These are phyloP conservation scores for Balearica regulorum DNA, from an alignment of 2,797 vertebrate species.

Conservation along the genomic window DNA sequence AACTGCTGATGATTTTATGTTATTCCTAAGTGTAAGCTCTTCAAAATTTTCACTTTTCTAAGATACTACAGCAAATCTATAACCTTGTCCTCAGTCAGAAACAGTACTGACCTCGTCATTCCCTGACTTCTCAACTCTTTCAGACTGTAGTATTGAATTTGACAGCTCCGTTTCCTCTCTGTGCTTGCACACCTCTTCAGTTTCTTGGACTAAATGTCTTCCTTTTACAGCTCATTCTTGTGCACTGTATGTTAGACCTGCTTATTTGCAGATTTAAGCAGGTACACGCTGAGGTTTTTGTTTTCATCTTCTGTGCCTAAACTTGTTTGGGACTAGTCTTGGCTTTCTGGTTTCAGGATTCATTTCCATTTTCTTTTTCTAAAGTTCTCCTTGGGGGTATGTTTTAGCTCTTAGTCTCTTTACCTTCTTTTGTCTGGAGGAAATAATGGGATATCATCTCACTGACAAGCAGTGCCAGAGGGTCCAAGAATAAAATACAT, in stretches of 20 bases:
- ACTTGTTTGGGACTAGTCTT: background rate
- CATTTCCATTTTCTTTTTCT: background rate
- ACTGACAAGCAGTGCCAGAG: background rate
- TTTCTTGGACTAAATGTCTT: background rate
- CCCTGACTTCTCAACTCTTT: background rate
- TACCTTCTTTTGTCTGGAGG: background rate
- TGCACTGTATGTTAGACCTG: background rate
- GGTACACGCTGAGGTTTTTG: background rate
- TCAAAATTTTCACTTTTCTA: background rate
- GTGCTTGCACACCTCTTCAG: background rate
- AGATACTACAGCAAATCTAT: background rate
- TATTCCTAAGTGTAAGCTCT: background rate
- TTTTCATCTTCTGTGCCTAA: background rate
- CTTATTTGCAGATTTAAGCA: background rate
- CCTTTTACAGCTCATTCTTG: background rate
- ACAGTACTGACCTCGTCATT: background rate
- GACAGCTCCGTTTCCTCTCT: background rate
- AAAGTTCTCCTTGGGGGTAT: background rate
- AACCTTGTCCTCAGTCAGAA: background rate
- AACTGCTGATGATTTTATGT: background rate
- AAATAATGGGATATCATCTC: background rate
- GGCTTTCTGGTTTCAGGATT: background rate
- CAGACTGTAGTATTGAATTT: background rate
- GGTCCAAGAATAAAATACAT: background rate
- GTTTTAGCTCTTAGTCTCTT: background rate